Conservation (phyloP, 2,888 invertebrate genomes). For the Pandemis cinnamomeana region DNA sequence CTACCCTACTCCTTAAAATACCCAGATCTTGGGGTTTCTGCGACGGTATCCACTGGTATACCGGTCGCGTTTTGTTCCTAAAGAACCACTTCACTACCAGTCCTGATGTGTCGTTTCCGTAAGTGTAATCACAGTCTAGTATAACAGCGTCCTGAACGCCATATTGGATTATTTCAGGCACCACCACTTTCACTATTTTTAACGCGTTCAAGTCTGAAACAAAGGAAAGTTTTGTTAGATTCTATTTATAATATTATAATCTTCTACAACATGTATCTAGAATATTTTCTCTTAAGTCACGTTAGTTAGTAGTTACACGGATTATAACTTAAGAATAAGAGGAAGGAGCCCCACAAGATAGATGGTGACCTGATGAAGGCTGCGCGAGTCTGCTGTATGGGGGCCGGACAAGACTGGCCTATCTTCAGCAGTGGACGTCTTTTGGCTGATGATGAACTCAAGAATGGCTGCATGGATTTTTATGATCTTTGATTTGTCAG, state of each 20-base stretch:
- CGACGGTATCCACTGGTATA: slow-evolving; percentile 92
- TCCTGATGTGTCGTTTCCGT: slow-evolving; percentile 86
- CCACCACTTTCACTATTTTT: slow-evolving; percentile 85
- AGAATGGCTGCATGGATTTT: no score
- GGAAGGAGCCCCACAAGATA: no score
- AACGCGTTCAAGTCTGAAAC: slow-evolving; percentile 84
- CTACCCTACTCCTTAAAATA: slow-evolving; percentile 81
- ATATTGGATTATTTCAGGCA: slow-evolving; percentile 86
- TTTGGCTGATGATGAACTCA: no score
- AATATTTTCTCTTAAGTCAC: no score
- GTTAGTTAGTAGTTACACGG: no score
- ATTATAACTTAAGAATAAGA: no score
- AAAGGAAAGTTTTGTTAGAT: slow-evolving; percentile 49
- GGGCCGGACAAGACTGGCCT: no score
- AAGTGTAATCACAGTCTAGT: slow-evolving; percentile 89
- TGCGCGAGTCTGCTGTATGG: no score
- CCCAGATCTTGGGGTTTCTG: slow-evolving; percentile 88
- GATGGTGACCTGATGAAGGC: no score
- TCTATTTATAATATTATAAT: not conserved
- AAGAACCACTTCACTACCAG: slow-evolving; percentile 92
- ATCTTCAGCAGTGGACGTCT: no score
- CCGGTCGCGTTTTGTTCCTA: slow-evolving; percentile 86
- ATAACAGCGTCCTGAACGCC: slow-evolving; percentile 86
- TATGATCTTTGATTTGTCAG: no score
- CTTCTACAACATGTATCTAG: no score